A percentile compares a stretch with the other conserved stretches of the same genome.
Conservation (phyloP, 1,140 invertebrate genomes). For the Aphidius gifuensis region DNA sequence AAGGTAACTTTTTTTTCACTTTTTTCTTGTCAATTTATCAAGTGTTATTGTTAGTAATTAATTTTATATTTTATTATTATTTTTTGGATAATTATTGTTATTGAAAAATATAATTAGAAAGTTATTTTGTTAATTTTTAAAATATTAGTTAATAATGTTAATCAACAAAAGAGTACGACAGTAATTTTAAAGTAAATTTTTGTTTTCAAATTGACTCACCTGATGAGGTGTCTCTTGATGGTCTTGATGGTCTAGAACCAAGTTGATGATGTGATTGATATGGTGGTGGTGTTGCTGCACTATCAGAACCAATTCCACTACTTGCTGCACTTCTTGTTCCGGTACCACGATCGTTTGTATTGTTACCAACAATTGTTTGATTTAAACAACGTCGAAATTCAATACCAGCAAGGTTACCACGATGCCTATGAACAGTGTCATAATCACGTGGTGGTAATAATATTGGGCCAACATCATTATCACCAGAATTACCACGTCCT, state of each 20-base stretch:
- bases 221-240: constrained; percentile 51
- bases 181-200: not conserved
- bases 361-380: constrained; percentile 66
- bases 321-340: constrained; percentile 53
- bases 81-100: too few species aligned
- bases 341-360: constrained; percentile 44
- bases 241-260: constrained; percentile 46
- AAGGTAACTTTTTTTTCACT: too few species aligned
- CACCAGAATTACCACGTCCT: constrained; percentile 49
- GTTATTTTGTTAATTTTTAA: too few species aligned
- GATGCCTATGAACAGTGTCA: constrained; percentile 81
- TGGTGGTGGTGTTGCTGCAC: constrained; percentile 72
- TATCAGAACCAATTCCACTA: constrained; percentile 82
- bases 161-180: not conserved
- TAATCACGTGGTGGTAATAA: constrained; percentile 90
- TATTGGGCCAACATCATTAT: constrained; percentile 68
- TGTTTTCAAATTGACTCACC: constrained; percentile 38
- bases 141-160: not conserved
- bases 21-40: too few species aligned
- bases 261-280: constrained; percentile 48
- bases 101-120: too few species aligned
- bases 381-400: constrained; percentile 72
- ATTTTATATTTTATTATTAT: too few species aligned
- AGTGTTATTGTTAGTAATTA: too few species aligned
- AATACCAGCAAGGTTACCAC: constrained; percentile 79